phyloP scores from a whole-genome alignment of 2,113 vertebrate species.

The Dromas ardeola region DNA sequence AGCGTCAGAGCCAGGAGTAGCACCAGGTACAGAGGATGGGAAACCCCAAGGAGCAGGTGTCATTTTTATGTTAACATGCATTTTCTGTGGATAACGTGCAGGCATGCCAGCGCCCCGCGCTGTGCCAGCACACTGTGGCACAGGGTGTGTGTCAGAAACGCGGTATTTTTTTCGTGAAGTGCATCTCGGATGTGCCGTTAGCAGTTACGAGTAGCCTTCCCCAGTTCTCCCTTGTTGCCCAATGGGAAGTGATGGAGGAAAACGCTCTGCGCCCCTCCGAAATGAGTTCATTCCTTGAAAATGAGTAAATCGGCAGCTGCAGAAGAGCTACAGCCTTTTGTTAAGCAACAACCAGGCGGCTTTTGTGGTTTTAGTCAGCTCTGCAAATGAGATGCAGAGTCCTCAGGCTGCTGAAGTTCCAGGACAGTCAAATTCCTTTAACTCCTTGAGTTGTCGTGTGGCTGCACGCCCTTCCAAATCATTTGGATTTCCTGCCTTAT shows the following conservation, averaged over 20 bases:
- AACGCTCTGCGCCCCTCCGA: background rate
- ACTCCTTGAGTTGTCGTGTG: background rate
- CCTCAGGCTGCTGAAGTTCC: background rate
- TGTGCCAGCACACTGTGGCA: fast-evolving
- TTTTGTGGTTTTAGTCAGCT: background rate
- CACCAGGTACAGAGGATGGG: background rate
- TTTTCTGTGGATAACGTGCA: background rate
- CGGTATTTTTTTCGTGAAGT: fast-evolving
- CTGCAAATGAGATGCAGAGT: background rate
- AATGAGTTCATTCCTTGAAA: constrained; percentile 19
- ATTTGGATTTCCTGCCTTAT: background rate
- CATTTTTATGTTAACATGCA: fast-evolving
- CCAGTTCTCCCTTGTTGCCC: background rate
- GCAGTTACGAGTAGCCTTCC: background rate
- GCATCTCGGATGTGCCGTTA: background rate
- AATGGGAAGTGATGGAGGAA: background rate
- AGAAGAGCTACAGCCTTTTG: background rate
- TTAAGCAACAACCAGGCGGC: background rate
- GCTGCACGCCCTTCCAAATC: background rate
- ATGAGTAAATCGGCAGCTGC: constrained; percentile 32
- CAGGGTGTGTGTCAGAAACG: fast-evolving
- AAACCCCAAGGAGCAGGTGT: background rate
- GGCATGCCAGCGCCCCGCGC: fast-evolving
- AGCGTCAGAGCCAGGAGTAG: background rate
- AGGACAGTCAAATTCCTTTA: background rate